These are phyloP conservation scores for Rugalucina vietnamica DNA, from an alignment of 2,888 invertebrate species.

Conservation along the genomic window DNA sequence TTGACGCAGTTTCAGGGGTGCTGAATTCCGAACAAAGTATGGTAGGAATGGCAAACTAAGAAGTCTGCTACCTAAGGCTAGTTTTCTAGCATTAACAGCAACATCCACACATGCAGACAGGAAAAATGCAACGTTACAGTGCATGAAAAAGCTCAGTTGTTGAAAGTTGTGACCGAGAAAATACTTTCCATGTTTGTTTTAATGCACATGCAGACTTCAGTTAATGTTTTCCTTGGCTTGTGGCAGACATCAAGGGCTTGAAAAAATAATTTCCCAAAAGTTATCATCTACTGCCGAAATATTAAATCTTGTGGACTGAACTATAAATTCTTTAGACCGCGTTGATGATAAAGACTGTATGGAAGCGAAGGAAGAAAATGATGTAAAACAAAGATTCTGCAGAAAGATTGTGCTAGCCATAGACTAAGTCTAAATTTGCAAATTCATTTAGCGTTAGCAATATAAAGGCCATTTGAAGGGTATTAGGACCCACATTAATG, in stretches of 20 bases:
- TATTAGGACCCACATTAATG: too few species aligned
- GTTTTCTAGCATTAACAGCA: slow-evolving; percentile 19
- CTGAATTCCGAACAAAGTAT: slow-evolving; percentile 1
- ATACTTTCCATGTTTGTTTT: slow-evolving; percentile 5
- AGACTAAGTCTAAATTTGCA: too few species aligned
- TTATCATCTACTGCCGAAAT: slow-evolving; percentile 21
- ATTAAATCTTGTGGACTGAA: slow-evolving; percentile 18
- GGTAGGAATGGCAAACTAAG: slow-evolving; percentile 14
- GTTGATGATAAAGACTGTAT: too few species aligned
- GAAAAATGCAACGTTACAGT: neutral
- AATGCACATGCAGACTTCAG: slow-evolving; percentile 8
- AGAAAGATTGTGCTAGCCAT: too few species aligned
- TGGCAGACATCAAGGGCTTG: neutral
- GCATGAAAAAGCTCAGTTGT: neutral
- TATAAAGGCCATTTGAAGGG: too few species aligned
- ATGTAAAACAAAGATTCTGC: too few species aligned
- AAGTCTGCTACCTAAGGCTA: slow-evolving; percentile 20
- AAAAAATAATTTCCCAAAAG: slow-evolving; percentile 13
- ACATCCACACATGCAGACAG: slow-evolving; percentile 6
- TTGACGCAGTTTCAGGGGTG: slow-evolving; percentile 15
- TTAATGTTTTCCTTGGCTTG: slow-evolving; percentile 14
- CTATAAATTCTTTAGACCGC: slow-evolving; percentile 4
- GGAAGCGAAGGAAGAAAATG: too few species aligned
- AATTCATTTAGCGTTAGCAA: too few species aligned
- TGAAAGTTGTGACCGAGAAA: neutral